A percentile compares a stretch with the other conserved stretches of the same genome.
phyloP scores from a whole-genome alignment of 2,113 vertebrate genomes.

The Orthonyx spaldingii region DNA sequence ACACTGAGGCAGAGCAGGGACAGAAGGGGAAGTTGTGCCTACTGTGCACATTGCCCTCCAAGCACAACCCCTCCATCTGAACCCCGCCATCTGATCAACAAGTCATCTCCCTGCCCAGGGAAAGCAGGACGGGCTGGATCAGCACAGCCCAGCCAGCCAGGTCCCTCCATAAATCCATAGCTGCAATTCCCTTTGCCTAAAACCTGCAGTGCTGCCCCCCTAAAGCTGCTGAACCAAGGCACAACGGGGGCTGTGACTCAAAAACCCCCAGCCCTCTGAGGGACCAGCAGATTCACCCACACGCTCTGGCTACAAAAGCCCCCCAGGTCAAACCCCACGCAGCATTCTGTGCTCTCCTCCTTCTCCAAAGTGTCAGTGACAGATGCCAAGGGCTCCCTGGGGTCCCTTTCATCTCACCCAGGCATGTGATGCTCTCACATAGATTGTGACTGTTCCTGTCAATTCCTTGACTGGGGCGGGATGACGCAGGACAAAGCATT shows the following conservation, averaged over 20 bases:
- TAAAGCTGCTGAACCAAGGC: neutral
- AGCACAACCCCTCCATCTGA: neutral
- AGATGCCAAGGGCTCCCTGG: neutral
- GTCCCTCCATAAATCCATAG: neutral
- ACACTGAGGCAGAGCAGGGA: neutral
- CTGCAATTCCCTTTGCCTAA: neutral
- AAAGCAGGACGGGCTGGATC: neutral
- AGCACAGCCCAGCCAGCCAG: neutral
- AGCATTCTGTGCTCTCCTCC: neutral
- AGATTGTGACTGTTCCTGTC: neutral
- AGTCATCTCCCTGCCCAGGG: neutral
- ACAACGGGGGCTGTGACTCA: neutral
- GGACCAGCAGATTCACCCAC: neutral
- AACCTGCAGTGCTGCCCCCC: neutral
- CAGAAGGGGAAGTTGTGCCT: neutral
- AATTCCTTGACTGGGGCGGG: neutral
- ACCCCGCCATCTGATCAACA: neutral
- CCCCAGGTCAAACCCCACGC: neutral
- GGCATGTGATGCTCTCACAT: neutral
- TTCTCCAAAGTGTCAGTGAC: neutral
- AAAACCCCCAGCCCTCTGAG: fast-evolving
- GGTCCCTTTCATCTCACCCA: neutral
- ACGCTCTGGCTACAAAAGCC: fast-evolving
- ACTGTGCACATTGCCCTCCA: neutral
- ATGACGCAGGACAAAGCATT: neutral